A percentile compares a stretch with the other conserved stretches of the same genome.
Conservation (phyloP, 2,797 vertebrate species). For the Micropoecilia bifurca region DNA sequence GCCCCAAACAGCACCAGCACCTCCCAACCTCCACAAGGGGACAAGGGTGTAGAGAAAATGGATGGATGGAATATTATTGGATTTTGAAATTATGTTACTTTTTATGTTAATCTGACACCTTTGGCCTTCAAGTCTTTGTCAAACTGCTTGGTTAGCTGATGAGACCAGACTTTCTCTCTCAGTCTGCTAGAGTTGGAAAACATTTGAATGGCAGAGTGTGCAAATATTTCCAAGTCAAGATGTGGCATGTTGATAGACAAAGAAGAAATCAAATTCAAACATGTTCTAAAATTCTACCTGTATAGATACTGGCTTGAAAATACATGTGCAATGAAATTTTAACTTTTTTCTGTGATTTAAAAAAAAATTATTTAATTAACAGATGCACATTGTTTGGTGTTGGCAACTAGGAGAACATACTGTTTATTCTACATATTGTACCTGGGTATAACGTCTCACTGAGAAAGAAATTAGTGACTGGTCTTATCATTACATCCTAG, state of each 20-base stretch:
- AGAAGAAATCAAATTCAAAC: too few relatives aligned
- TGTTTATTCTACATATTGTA: neutral
- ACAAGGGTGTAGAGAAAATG: too few relatives aligned
- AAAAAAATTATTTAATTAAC: neutral
- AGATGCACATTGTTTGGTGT: neutral
- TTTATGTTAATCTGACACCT: neutral
- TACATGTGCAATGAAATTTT: too few relatives aligned
- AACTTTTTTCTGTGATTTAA: too few relatives aligned
- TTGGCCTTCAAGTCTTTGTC: neutral
- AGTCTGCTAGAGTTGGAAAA: neutral
- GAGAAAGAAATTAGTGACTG: constrained; percentile 17
- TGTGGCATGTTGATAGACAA: neutral
- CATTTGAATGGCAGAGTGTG: neutral
- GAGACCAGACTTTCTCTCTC: neutral
- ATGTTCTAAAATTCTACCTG: too few relatives aligned
- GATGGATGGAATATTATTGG: neutral
- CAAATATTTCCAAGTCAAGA: neutral
- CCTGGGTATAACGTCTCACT: constrained; percentile 12
- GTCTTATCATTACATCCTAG: constrained; percentile 25
- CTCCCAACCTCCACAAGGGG: too few relatives aligned
- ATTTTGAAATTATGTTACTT: neutral
- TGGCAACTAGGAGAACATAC: neutral
- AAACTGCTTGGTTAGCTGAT: neutral
- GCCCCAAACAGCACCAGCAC: too few relatives aligned
- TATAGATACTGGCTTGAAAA: too few relatives aligned